These are phyloP conservation scores for Pterocles burchelli DNA, from an alignment of 2,113 vertebrate genomes.

Conservation along the genomic window DNA sequence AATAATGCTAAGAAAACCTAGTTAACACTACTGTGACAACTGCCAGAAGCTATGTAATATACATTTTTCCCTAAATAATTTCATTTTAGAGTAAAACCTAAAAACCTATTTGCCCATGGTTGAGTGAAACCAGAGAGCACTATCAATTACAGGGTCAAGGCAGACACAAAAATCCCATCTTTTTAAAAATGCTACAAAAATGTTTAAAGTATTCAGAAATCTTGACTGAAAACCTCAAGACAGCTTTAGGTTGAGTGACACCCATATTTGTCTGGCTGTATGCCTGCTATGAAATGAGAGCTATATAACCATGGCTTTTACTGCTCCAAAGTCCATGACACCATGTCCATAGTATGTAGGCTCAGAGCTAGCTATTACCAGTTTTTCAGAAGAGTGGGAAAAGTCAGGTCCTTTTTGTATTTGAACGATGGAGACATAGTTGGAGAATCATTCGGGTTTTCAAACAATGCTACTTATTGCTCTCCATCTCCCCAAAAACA, in stretches of 20 bases:
- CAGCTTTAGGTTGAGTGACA: background rate
- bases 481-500: background rate
- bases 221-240: background rate
- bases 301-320: background rate
- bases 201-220: background rate
- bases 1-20: background rate
- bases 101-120: background rate
- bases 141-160: background rate
- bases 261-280: background rate
- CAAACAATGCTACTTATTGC: background rate
- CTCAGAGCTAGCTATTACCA: background rate
- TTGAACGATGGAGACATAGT: background rate
- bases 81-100: background rate
- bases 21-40: background rate
- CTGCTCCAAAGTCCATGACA: background rate
- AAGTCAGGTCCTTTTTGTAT: background rate
- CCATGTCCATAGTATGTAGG: background rate
- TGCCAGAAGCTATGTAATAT: background rate
- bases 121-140: fast-evolving
- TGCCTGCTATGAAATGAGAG: background rate
- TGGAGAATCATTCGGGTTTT: background rate
- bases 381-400: background rate
- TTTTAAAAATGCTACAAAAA: background rate
- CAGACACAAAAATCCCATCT: background rate
- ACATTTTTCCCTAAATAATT: background rate